Conservation (phyloP, 2,113 vertebrate genomes). For the Acinonyx jubatus region DNA sequence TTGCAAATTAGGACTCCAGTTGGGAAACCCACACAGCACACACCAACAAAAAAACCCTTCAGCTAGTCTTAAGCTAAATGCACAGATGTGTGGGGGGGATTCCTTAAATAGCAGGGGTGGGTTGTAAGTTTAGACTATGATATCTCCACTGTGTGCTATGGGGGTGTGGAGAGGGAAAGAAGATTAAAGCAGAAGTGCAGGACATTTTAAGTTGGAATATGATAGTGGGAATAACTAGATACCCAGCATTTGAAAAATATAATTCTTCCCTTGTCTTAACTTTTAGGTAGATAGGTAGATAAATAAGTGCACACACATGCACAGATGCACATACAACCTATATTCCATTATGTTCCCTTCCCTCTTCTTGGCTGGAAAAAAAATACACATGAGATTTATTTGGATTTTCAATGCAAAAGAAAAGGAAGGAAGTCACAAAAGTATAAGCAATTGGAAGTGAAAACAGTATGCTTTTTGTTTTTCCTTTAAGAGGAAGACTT, state of each 20-base stretch:
- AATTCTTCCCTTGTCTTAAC: neutral
- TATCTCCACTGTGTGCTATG: neutral
- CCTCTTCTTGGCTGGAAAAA: neutral
- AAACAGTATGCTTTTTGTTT: neutral
- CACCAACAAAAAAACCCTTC: conserved; percentile 27
- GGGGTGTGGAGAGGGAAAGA: neutral
- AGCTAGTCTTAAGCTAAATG: conserved; percentile 46
- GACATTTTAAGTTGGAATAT: conserved; percentile 23
- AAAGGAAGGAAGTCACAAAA: neutral
- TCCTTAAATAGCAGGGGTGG: conserved; percentile 60
- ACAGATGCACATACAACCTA: neutral
- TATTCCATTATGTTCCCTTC: neutral
- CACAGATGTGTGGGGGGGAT: conserved; percentile 67
- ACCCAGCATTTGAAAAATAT: neutral
- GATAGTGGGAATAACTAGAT: neutral
- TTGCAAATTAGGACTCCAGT: conserved; percentile 62
- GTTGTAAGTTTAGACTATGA: conserved; percentile 68
- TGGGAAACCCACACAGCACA: conserved; percentile 63
- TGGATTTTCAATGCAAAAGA: neutral
- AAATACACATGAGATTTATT: neutral
- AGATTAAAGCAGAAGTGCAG: neutral
- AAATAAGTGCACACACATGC: neutral
- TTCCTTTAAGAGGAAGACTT: neutral
- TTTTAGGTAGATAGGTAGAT: neutral
- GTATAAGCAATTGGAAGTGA: neutral